Base-by-base conservation (phyloP, 2,888 invertebrate species). In the Cacoxenus indagator region DNA sequence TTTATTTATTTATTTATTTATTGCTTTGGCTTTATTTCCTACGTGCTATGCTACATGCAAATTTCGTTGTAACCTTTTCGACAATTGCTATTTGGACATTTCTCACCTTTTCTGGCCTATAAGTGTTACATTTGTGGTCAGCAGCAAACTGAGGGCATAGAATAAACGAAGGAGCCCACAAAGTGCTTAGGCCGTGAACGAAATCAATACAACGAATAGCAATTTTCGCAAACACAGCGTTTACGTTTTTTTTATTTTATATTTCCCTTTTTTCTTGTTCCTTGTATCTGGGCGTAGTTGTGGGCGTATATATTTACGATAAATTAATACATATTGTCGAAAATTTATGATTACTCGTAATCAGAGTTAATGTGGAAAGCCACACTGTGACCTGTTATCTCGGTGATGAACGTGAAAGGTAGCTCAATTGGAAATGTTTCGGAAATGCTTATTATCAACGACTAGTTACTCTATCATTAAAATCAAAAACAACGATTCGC, bases 101-200 rank as follows among this genome's bases (percentile, higher is more conserved):
- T 57, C 29, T 29, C 29, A 1, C n/a, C 19, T 29, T 46, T 46
- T 24, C 17, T 17, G 57, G 17, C 29, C 57, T 29, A 57, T 17
- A 8, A 17, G n/a, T 55, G 14, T 55, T 55, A 5, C 77, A 71
- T 76, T 54, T 70, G 59, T 45, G 67, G 48, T 45, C 45, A 72
- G 71, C 73, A 75, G 76, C 70, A 77, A 77, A 75, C 65, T 62
- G 64, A 71, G 75, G 72, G 45, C 61, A 62, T 62, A 62, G 45
- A 62, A 61, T 61, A 61, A 61, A 61, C 59, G 37, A 61, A 62
- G 24, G 55, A 14, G 11, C 19, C 70, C 51, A 71, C 67, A 65
- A 64, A 72, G 57, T n/a, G 17, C 4, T 24, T n/a, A n/a, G 54
- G 54, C 14, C 14, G 22, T 4, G 24, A 67, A 64, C 65, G 67